Percentiles rank a stretch among this genome's conserved stretches.
Evolutionary conservation across 2,113 vertebrate genomes (phyloP).

Genomic region (Sturnira hondurensis): DNA sequence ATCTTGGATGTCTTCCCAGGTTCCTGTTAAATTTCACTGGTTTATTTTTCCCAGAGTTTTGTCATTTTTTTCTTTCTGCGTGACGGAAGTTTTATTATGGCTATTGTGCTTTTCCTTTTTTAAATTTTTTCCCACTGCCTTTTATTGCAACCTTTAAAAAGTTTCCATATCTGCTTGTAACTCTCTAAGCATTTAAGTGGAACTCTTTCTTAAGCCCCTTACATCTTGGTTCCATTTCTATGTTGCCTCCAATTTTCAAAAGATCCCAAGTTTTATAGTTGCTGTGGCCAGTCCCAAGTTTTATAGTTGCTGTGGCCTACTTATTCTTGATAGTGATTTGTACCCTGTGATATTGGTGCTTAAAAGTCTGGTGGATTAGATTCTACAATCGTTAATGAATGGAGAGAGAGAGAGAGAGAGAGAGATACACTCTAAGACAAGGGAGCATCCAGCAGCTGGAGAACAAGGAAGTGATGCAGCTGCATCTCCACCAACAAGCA

Average conservation of each 20-base stretch:
- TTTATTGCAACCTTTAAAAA: background rate
- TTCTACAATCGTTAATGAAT: background rate
- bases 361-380: background rate
- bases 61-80: background rate
- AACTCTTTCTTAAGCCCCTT: background rate
- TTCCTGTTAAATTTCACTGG: background rate
- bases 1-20: background rate
- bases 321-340: background rate
- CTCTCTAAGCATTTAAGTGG: background rate
- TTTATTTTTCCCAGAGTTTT: background rate
- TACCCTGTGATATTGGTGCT: background rate
- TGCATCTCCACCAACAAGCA: background rate
- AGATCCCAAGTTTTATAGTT: background rate
- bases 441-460: background rate
- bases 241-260: background rate
- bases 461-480: background rate
- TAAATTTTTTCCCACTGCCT: background rate
- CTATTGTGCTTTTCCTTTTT: background rate
- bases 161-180: background rate
- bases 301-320: background rate
- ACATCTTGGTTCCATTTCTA: background rate
- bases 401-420: background rate
- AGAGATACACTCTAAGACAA: background rate
- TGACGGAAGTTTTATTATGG: slow-evolving; percentile 16
- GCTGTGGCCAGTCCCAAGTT: background rate